Conservation (phyloP, 2,888 invertebrate genomes). For the Chalcis sispes region DNA sequence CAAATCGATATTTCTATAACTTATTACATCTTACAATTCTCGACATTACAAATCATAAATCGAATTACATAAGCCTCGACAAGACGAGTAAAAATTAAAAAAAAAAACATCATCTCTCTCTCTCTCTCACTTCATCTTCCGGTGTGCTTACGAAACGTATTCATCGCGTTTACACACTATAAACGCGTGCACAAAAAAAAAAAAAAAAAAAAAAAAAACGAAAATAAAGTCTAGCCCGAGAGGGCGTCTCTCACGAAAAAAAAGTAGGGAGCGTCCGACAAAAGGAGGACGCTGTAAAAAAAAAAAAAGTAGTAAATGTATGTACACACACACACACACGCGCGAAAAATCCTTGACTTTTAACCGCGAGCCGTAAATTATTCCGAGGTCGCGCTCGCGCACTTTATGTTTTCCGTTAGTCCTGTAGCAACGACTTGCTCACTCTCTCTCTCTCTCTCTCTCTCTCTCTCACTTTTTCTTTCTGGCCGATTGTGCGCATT, state of each 20-base stretch:
- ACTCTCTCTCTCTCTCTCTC: too few relatives aligned
- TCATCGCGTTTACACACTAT: conserved; percentile 1
- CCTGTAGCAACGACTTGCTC: conserved; percentile 22
- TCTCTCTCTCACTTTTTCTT: too few relatives aligned
- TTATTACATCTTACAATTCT: too few relatives aligned
- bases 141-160: conserved; percentile 12
- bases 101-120: neutral
- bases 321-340: neutral
- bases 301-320: conserved; percentile 13
- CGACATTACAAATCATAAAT: neutral
- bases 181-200: neutral
- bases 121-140: neutral
- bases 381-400: conserved; percentile 57
- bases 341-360: conserved; percentile 62
- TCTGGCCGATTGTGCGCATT: too few relatives aligned
- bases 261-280: neutral
- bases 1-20: too few relatives aligned
- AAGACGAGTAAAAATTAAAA: conserved; percentile 22
- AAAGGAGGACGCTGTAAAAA: conserved; percentile 28
- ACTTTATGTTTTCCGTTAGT: conserved; percentile 59
- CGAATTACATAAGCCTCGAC: conserved; percentile 25
- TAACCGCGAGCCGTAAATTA: conserved; percentile 63
- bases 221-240: neutral
- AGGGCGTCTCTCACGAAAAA: neutral
- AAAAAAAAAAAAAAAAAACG: conserved; percentile 6